Evolutionary conservation across 2,797 vertebrate genomes (phyloP), one percentile per base, ranked within the genome.

Genomic region (Sebastes flavidus): DNA sequence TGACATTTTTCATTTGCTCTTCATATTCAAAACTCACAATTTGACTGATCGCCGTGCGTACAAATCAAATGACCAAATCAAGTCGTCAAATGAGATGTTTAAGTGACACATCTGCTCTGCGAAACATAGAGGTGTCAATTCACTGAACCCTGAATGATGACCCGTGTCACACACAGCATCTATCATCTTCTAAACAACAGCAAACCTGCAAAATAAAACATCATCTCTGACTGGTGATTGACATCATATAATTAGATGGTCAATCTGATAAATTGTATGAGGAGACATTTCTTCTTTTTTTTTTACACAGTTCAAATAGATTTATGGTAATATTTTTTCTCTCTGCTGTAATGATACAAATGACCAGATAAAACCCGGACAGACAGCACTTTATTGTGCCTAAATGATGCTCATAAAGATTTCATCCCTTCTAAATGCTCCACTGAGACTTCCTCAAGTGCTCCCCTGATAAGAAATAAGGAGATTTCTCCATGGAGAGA

Each of bases 121-220:
- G 16, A 75, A 82, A 82, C 71, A 77, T 68, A 75, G 56, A 72
- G 16, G 73, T 72, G 80, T 83, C 87, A 81, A 59, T 77, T 66
- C 69, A 36, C 38, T 42, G 63, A 84, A 80, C 54, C 72, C 58
- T 82, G 75, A 85, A 34, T 24, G 71, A 90, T 84, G 83, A 77
- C 78, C 65, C 10, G 2, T 46, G 62, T 69, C 75, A 66, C 24
- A 55, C 75, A 65, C 24, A 42, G 74, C 87, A 86, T 84, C 76
- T 72, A 46, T 85, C 78, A 88, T 78, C 73, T 24, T 32, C 60
- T 65, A 38, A 42, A 65, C 36, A 36, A 67, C 38, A 25, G 77
- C 56, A 75, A n/a, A 82, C 63, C 81, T 67, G 82, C n/a, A 61
- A 82, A 81, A 83, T 81, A 78, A 81, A 88, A 75, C 38, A 71